phyloP scores from a whole-genome alignment of 2,113 vertebrate species.

The Ceuthmochares aereus region DNA sequence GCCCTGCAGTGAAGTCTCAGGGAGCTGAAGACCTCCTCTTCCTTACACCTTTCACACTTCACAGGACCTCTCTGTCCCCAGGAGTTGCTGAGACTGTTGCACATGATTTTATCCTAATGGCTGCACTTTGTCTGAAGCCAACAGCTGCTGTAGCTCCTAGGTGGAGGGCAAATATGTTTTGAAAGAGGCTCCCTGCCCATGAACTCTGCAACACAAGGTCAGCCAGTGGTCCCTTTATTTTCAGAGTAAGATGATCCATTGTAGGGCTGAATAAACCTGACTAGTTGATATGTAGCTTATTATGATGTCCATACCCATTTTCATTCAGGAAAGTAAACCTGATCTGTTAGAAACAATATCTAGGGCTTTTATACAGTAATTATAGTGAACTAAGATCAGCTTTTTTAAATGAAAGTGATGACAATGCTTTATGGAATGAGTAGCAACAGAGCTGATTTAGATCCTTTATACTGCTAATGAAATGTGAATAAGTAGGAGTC shows the following conservation, averaged over 20 bases:
- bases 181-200: not conserved
- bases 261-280: slow-evolving; percentile 45
- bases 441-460: slow-evolving; percentile 59
- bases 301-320: slow-evolving; percentile 57
- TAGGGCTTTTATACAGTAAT: slow-evolving; percentile 61
- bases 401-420: slow-evolving; percentile 63
- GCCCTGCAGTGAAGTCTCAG: not conserved
- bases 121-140: not conserved
- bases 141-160: not conserved
- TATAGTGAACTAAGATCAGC: slow-evolving; percentile 36
- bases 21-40: not conserved
- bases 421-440: slow-evolving; percentile 62
- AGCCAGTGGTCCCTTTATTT: slow-evolving; percentile 36
- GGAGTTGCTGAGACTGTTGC: not conserved
- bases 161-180: not conserved
- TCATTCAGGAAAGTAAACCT: slow-evolving; percentile 53
- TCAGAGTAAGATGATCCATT: slow-evolving; percentile 62
- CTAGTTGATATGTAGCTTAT: slow-evolving; percentile 28
- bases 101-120: not conserved
- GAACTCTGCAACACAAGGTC: slow-evolving; percentile 60
- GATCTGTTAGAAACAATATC: slow-evolving; percentile 69
- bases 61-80: not conserved
- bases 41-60: not conserved
- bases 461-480: slow-evolving; percentile 69
- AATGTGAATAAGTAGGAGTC: slow-evolving; percentile 71